Conservation (phyloP, 2,113 vertebrate species). For the Phaethornis superciliosus region DNA sequence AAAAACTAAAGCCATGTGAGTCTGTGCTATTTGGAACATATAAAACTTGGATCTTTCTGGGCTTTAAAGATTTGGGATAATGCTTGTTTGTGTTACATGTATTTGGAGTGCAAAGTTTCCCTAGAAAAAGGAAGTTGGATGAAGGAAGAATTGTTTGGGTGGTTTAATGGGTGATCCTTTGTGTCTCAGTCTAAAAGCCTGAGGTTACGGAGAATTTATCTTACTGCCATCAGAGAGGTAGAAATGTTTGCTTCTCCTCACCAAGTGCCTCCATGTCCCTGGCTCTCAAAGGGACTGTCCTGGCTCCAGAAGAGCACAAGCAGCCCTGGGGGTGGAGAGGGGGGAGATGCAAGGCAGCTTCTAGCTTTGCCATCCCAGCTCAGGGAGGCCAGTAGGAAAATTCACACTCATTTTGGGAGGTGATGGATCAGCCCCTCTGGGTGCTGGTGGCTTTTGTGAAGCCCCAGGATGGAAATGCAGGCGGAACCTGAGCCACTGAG, state of each 20-base stretch:
- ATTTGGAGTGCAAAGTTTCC: conserved; percentile 35
- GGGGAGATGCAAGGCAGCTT: not conserved
- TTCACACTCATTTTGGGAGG: not conserved
- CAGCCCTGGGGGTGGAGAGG: not conserved
- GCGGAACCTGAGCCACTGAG: not conserved
- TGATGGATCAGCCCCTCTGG: not conserved
- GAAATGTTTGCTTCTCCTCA: conserved; percentile 24
- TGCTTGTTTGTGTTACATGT: not conserved
- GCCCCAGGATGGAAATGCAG: not conserved
- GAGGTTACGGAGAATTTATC: conserved; percentile 29
- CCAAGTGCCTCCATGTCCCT: not conserved
- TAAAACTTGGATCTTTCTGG: conserved; percentile 10
- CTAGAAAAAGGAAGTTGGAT: not conserved
- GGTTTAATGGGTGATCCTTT: conserved; percentile 26
- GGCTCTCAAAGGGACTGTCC: not conserved
- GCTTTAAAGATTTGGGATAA: conserved; percentile 59
- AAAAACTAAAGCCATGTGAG: conserved; percentile 39
- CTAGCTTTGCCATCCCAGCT: not conserved
- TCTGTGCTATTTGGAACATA: conserved; percentile 10
- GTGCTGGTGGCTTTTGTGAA: not conserved
- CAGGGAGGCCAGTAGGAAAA: not conserved
- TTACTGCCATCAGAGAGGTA: not conserved
- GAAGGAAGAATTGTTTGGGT: conserved; percentile 30
- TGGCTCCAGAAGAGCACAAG: not conserved
- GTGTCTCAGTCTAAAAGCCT: not conserved